These are phyloP conservation scores for Fistularia commersonii DNA, from an alignment of 2,797 vertebrate genomes.

Conservation along the genomic window DNA sequence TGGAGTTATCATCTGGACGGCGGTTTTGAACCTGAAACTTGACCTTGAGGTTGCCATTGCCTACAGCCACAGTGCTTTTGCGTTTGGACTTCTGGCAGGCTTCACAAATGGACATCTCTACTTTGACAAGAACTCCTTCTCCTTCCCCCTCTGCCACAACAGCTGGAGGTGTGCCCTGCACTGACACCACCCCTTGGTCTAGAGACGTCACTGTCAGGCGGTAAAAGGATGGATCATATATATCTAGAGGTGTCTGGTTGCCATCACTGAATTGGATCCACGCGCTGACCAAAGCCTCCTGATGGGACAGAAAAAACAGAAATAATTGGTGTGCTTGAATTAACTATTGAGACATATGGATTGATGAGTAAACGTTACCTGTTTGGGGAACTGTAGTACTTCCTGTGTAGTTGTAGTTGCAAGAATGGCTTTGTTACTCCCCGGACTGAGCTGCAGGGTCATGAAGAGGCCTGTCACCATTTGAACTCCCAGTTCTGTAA, in stretches of 20 bases:
- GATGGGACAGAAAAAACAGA: conserved; percentile 17
- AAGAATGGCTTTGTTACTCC: conserved; percentile 86
- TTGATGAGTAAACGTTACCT: conserved; percentile 65
- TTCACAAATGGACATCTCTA: conserved; percentile 88
- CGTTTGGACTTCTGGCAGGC: conserved; percentile 89
- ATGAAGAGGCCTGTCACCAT: conserved; percentile 84
- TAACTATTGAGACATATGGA: not conserved
- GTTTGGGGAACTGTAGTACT: conserved; percentile 80
- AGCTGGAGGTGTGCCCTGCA: conserved; percentile 74
- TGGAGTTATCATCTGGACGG: conserved; percentile 31
- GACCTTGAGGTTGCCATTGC: conserved; percentile 82
- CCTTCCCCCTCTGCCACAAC: conserved; percentile 84
- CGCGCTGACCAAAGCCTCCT: conserved; percentile 89
- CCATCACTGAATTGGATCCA: conserved; percentile 95
- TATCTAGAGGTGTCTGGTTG: conserved; percentile 85
- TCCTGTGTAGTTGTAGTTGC: conserved; percentile 84
- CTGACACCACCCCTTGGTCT: conserved; percentile 84
- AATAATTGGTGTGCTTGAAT: conserved; percentile 1
- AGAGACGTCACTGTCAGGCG: conserved; percentile 80
- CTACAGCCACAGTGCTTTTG: conserved; percentile 84
- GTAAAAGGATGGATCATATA: conserved; percentile 85
- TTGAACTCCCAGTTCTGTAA: conserved; percentile 88
- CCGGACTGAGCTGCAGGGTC: conserved; percentile 86
- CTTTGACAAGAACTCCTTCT: conserved; percentile 81
- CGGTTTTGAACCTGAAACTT: conserved; percentile 75